Percentiles rank a stretch among this genome's conserved stretches.
These are phyloP conservation scores for Conopomorpha cramerella DNA, from an alignment of 1,140 invertebrate genomes.

Conservation along the genomic window DNA sequence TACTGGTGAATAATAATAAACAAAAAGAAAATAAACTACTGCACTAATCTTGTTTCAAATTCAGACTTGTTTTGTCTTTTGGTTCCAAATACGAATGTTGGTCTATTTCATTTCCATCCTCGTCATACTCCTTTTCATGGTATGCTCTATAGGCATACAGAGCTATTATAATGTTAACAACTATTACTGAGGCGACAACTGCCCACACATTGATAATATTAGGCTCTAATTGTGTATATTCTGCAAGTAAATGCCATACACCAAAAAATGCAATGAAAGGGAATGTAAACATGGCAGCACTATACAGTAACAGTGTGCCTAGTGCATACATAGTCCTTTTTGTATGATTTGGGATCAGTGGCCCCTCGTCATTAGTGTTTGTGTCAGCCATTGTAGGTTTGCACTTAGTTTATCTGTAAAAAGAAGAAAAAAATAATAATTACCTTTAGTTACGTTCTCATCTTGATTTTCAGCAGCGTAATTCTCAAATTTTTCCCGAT, in stretches of 20 bases:
- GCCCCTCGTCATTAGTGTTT: conserved; percentile 24
- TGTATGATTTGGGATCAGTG: conserved; percentile 48
- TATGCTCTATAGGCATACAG: conserved; percentile 80
- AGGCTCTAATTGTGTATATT: conserved; percentile 63
- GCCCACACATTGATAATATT: conserved; percentile 73
- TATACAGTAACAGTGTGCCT: conserved; percentile 74
- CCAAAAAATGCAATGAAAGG: conserved; percentile 78
- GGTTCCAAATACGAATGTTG: conserved; percentile 26
- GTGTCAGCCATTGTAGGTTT: conserved; percentile 36
- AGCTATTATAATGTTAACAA: conserved; percentile 78
- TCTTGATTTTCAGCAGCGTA: conserved; percentile 23
- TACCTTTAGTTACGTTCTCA: conserved; percentile 45
- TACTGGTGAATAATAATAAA: too few relatives aligned
- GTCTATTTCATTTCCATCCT: conserved; percentile 61
- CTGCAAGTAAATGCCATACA: conserved; percentile 64
- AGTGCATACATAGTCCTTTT: conserved; percentile 59
- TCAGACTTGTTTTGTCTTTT: conserved; percentile 27
- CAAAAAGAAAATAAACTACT: conserved; percentile 1
- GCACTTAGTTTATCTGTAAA: conserved; percentile 42
- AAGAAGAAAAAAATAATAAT: conserved; percentile 30
- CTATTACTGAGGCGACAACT: conserved; percentile 74
- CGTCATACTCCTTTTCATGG: conserved; percentile 68
- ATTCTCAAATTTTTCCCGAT: conserved; percentile 61
- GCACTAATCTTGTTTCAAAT: conserved; percentile 44
- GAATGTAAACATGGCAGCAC: conserved; percentile 80